Percentiles rank a stretch among this genome's conserved stretches.
Evolutionary conservation across 1,140 invertebrate species (phyloP).

Genomic region (Colletes latitarsis): DNA sequence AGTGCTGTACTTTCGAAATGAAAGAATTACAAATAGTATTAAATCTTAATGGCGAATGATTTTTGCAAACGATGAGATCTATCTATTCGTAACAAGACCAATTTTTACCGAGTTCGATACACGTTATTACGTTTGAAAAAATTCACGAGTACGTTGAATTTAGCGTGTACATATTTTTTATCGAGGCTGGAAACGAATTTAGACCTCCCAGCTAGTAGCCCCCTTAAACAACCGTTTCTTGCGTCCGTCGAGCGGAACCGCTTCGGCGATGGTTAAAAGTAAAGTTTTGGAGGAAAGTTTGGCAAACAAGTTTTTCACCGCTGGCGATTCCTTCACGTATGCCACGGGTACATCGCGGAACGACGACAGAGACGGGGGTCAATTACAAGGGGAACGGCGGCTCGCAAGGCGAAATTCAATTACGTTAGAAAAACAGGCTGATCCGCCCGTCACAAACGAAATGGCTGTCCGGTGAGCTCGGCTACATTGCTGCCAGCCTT

Average conservation of each 20-base stretch:
- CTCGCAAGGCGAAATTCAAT: constrained; percentile 73
- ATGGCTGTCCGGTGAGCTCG: constrained; percentile 59
- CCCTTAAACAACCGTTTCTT: constrained; percentile 12
- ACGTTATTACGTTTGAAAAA: too few relatives aligned
- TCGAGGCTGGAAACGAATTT: neutral
- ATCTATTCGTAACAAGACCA: too few relatives aligned
- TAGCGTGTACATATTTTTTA: too few relatives aligned
- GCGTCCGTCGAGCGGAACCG: neutral
- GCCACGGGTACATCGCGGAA: constrained; percentile 43
- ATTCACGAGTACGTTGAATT: neutral
- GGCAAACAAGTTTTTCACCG: constrained; percentile 54
- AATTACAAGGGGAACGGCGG: constrained; percentile 69
- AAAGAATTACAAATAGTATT: too few relatives aligned
- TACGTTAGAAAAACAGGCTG: constrained; percentile 73
- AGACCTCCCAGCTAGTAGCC: constrained; percentile 27
- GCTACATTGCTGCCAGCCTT: constrained; percentile 33
- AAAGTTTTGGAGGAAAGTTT: constrained; percentile 47
- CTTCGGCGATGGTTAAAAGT: constrained; percentile 24
- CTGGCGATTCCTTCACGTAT: constrained; percentile 45
- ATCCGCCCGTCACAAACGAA: constrained; percentile 69
- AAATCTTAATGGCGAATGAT: too few relatives aligned
- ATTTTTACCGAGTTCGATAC: too few relatives aligned
- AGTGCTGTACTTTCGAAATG: too few relatives aligned
- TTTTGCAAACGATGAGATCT: too few relatives aligned
- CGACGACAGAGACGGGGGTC: constrained; percentile 62